Conservation (phyloP, 2,888 invertebrate species). For the Lycaena phlaeas region DNA sequence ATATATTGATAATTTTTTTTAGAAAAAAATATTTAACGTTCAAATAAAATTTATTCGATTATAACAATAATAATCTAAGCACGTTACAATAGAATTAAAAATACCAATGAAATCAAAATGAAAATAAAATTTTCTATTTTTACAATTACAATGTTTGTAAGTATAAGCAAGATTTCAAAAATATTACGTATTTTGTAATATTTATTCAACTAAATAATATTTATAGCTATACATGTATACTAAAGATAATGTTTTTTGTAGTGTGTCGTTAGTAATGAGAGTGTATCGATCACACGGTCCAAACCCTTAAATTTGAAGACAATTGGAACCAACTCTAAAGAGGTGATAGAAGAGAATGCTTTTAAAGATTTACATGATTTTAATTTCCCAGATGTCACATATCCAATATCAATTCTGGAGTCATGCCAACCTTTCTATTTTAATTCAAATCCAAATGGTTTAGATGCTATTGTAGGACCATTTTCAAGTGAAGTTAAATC, state of each 20-base stretch:
- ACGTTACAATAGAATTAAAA: background rate
- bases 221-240: background rate
- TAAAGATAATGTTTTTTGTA: background rate
- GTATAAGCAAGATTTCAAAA: background rate
- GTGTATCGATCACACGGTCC: background rate
- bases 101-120: background rate
- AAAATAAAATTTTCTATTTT: too few species aligned
- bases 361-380: slow-evolving; percentile 10
- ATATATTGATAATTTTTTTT: background rate
- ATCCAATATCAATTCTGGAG: slow-evolving; percentile 32
- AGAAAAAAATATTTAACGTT: background rate
- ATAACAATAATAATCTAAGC: background rate
- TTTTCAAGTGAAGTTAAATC: slow-evolving; percentile 39
- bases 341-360: background rate
- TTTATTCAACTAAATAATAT: slow-evolving; percentile 4
- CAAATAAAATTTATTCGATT: background rate
- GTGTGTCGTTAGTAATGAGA: slow-evolving; percentile 1
- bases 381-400: slow-evolving; percentile 24
- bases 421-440: slow-evolving; percentile 38
- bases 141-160: too few species aligned
- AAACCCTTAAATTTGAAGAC: background rate
- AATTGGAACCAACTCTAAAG: background rate
- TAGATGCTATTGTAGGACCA: slow-evolving; percentile 27
- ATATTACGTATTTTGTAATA: background rate
- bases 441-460: slow-evolving; percentile 23